Evolutionary conservation across 2,888 invertebrate genomes (phyloP), one percentile per base, ranked within the genome.

Genomic region (Coleophora flavipennella): DNA sequence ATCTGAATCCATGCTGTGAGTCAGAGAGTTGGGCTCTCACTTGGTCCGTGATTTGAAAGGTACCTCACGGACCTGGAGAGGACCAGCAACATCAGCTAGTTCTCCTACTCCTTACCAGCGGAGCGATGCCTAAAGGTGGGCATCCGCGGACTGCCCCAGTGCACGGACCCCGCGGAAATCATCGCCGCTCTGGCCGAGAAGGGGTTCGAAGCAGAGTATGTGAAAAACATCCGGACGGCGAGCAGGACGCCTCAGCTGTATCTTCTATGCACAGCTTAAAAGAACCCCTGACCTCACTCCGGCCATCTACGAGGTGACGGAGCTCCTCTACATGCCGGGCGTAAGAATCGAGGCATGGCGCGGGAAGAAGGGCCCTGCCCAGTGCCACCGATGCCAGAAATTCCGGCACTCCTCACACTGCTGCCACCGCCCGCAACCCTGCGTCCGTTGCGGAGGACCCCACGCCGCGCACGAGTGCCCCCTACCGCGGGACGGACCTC

Each of bases 91-190:
- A n/a, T 49, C 7, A 32, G 31, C 1, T 53, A 49, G 50, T 49
- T 44, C 38, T 43, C 33, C 0, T 48, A 44, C 41, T 40, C 42
- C 0, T 40, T 41, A 0, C 44, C 43, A 1, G 33, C 42, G 8
- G 48, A 49, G 9, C 31, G 13, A 1, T 35, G 41, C 10, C 14
- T 42, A 0, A 49, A 46, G 32, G 42, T 48, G 3, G 47, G 40
- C 8, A 40, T 48, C 13, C 13, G 37, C 13, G 32, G 13, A 8
- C 32, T 32, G 8, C 32, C 32, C 12, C 12, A n/a, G n/a, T 3
- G 11, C 8, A 32, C 32, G 8, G 20, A 20, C 20, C 12, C 12
- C 8, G 12, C 32, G 4, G 32, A 32, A 32, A 32, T 32, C 8
- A 13, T 9, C 9, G 2, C 12, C 12, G 27, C 14, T 4, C 31